A percentile compares a stretch with the other conserved stretches of the same genome.
These are phyloP conservation scores for Stenchaetothrips biformis DNA, from an alignment of 2,888 invertebrate genomes.

Conservation along the genomic window DNA sequence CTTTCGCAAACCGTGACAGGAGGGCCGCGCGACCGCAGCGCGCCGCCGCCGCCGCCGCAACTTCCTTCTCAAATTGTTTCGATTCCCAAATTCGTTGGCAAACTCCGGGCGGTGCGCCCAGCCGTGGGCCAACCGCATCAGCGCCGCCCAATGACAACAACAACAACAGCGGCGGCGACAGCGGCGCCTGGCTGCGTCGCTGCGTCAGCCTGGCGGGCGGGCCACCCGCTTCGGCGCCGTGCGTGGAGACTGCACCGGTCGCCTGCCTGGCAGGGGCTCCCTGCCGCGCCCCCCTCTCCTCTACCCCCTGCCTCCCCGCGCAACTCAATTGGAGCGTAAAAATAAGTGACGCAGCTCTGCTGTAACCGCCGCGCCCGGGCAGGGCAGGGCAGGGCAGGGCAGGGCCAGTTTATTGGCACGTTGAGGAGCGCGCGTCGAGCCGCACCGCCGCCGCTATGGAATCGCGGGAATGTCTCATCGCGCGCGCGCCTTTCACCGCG, in stretches of 20 bases:
- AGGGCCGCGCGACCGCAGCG: background rate
- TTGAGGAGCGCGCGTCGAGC: background rate
- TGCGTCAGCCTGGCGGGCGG: background rate
- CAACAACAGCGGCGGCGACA: too few relatives aligned
- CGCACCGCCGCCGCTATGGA: too few relatives aligned
- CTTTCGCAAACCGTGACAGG: background rate
- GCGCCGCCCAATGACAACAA: background rate
- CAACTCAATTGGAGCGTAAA: constrained; percentile 12
- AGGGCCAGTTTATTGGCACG: background rate
- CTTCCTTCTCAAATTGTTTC: background rate
- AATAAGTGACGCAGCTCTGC: background rate
- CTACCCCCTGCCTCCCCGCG: background rate
- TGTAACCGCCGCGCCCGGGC: background rate
- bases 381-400: background rate
- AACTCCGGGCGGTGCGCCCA: background rate
- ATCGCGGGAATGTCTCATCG: too few relatives aligned
- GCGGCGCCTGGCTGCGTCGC: background rate
- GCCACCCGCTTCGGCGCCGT: background rate
- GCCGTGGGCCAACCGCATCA: background rate
- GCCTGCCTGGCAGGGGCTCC: background rate
- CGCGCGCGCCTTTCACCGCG: too few relatives aligned
- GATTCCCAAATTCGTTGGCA: background rate
- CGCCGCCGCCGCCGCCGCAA: background rate
- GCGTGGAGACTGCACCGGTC: background rate
- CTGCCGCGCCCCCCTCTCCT: background rate